Evolutionary conservation across 2,888 invertebrate genomes (phyloP).

Genomic region (Epirrhoe alternata): DNA sequence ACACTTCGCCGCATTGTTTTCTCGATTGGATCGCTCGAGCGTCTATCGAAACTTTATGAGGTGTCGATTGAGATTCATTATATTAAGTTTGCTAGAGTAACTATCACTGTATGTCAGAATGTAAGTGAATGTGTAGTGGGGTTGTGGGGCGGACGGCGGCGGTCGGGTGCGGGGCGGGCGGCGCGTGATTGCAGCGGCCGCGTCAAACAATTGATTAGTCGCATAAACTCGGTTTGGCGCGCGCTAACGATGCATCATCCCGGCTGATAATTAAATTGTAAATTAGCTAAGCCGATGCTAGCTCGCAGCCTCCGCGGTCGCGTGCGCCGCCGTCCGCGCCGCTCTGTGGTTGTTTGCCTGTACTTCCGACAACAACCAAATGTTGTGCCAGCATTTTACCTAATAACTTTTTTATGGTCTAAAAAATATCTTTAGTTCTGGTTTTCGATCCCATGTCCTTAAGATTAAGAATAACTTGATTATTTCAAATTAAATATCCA

Average conservation of each 20-base stretch:
- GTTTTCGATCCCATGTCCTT: too few relatives aligned
- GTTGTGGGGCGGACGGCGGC: conserved; percentile 36
- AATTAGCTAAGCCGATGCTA: conserved; percentile 82
- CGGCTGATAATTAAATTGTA: conserved; percentile 84
- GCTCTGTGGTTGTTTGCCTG: conserved; percentile 52
- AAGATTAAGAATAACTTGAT: too few relatives aligned
- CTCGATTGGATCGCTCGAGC: conserved; percentile 71
- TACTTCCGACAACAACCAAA: conserved; percentile 49
- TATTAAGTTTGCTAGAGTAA: conserved; percentile 39
- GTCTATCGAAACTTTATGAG: conserved; percentile 70
- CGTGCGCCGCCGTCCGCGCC: conserved; percentile 35
- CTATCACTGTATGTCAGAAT: conserved; percentile 23
- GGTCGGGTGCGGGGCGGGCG: conserved; percentile 50
- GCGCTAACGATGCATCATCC: conserved; percentile 84
- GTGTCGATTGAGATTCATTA: conserved; percentile 63
- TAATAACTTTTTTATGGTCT: too few relatives aligned
- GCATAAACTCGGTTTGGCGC: conserved; percentile 85
- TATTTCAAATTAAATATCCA: too few relatives aligned
- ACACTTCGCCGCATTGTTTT: conserved; percentile 79
- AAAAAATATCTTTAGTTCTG: not conserved
- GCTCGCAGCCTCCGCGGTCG: conserved; percentile 65
- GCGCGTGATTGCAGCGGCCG: conserved; percentile 82
- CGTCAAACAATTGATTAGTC: conserved; percentile 86
- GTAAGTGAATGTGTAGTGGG: conserved; percentile 25
- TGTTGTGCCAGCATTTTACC: conserved; percentile 10